phyloP scores from a whole-genome alignment of 2,888 invertebrate genomes.

The Cephus spinipes region DNA sequence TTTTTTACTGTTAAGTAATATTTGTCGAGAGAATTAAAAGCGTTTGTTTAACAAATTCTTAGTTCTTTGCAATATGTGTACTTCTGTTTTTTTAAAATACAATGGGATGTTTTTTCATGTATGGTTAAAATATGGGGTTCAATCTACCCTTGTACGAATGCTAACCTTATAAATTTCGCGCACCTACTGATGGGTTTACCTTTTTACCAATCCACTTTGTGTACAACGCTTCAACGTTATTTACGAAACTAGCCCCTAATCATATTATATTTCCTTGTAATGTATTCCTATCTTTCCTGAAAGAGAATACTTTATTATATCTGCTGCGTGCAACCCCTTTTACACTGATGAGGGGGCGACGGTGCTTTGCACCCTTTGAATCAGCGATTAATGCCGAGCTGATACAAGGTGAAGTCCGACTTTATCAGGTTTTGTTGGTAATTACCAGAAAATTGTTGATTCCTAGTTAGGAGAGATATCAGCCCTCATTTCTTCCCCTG shows the following conservation, averaged over 20 bases:
- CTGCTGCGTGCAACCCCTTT: background rate
- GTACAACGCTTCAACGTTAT: constrained; percentile 22
- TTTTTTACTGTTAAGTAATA: background rate
- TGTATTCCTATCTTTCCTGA: constrained; percentile 31
- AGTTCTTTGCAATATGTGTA: background rate
- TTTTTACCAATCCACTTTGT: constrained; percentile 30
- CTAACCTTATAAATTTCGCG: background rate
- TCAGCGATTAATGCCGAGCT: background rate
- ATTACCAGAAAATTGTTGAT: background rate
- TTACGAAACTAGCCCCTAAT: constrained; percentile 19
- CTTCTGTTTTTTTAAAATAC: background rate
- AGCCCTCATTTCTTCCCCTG: background rate
- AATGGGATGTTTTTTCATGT: background rate
- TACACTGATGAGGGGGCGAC: background rate
- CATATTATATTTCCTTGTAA: constrained; percentile 24
- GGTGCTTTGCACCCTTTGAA: background rate
- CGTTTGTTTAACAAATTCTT: too few species aligned
- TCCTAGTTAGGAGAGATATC: background rate
- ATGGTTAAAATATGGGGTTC: background rate
- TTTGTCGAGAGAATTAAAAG: too few species aligned
- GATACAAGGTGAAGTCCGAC: background rate
- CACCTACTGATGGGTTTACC: background rate
- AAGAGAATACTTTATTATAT: constrained; percentile 47
- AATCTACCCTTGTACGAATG: background rate
- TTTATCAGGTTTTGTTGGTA: background rate